Evolutionary conservation across 2,113 vertebrate species (phyloP).

Genomic region (Ictidomys tridecemlineatus): DNA sequence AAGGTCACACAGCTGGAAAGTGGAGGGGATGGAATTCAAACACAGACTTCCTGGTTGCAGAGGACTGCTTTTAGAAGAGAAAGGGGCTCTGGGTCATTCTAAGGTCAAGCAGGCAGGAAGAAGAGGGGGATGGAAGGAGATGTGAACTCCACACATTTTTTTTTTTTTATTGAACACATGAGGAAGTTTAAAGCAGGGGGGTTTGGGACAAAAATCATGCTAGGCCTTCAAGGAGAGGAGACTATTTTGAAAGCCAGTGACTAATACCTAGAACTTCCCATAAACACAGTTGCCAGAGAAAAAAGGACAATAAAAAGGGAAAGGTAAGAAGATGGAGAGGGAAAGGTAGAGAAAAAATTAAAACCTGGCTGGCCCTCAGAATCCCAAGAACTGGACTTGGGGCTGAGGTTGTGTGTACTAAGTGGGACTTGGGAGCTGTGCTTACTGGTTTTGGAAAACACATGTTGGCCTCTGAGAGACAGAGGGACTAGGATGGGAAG

Average conservation of each 20-base stretch:
- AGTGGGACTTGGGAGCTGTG: background rate
- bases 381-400: background rate
- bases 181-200: background rate
- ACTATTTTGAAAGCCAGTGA: conserved; percentile 47
- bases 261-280: conserved; percentile 8
- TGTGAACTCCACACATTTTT: background rate
- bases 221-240: background rate
- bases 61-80: background rate
- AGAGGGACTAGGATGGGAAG: background rate
- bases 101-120: background rate
- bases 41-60: background rate
- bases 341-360: background rate
- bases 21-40: background rate
- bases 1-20: conserved; percentile 76
- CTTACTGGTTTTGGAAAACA: background rate
- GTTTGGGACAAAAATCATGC: background rate
- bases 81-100: background rate
- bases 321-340: background rate
- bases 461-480: background rate
- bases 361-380: background rate
- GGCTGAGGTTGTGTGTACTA: background rate
- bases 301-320: background rate
- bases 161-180: background rate
- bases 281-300: background rate
- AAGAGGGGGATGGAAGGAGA: accelerated